Base-by-base conservation (phyloP, 2,888 invertebrate species). In the Folsomia manolachei region DNA sequence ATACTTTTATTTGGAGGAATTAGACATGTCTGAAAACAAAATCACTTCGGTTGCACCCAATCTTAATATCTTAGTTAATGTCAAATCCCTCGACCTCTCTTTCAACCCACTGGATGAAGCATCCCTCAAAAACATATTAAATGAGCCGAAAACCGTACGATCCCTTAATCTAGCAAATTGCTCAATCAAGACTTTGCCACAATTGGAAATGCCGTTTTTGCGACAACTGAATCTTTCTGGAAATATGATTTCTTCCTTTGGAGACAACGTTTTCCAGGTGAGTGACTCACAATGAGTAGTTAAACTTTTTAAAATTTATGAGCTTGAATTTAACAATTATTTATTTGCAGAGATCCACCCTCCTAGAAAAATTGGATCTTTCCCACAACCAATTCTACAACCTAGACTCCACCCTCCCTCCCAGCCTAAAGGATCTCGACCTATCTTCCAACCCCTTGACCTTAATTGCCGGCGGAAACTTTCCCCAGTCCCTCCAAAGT, bases 371-470 rank as follows among this genome's bases (percentile, higher is more conserved):
- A 0, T 84, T 95, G 56, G 93, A 94, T 83, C 82, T 95, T 4
- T 92, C 94, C 0, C 83, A 88, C 78, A 95, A 95, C 83, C 84
- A 88, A 75, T 81, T 84, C 24, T 77, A 79, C 9, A 81, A 82
- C 56, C 70, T 83, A n/a, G 88, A 89, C 7, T 91, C 91, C 90
- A 86, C 88, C 0, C 88, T 90, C 81, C 84, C 93, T 27, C 88
- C 88, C 75, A 89, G 90, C 79, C 86, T 97, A 1, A 90, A 90
- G 79, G 83, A 84, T 2, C 83, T 97, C 24, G 92, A 95, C 82
- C 85, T 96, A 26, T 94, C 95, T 0, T 88, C 88, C 76, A 97
- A 97, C 83, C 90, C 92, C n/a, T 89, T 95, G 64, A 87, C 87
- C 23, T 87, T 88, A 72, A 88, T 95, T n/a, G 87, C 90, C 25